Percentiles rank a stretch among this genome's conserved stretches.
phyloP scores from a whole-genome alignment of 2,797 vertebrate species.

The Trachurus trachurus region DNA sequence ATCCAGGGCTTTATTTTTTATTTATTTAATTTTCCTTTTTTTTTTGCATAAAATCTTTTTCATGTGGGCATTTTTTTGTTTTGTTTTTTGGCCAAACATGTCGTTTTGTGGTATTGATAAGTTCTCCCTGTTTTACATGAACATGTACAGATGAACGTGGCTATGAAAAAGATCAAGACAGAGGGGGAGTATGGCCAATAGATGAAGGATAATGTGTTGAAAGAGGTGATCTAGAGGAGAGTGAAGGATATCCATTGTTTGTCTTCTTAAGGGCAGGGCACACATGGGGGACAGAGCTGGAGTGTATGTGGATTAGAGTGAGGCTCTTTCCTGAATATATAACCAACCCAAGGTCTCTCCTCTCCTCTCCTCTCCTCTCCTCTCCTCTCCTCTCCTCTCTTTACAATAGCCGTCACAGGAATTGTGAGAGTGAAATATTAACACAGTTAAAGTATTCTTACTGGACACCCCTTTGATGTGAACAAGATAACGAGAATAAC shows the following conservation, averaged over 20 bases:
- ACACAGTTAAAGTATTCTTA: slow-evolving; percentile 49
- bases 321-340: slow-evolving; percentile 83
- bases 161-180: slow-evolving; percentile 47
- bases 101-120: slow-evolving; percentile 4
- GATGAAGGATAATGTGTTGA: slow-evolving; percentile 85
- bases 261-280: slow-evolving; percentile 88
- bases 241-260: slow-evolving; percentile 88
- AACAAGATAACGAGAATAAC: slow-evolving; percentile 47
- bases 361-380: not conserved
- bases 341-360: slow-evolving; percentile 77
- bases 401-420: slow-evolving; percentile 40
- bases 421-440: slow-evolving; percentile 55
- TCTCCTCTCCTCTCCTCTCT: slow-evolving; percentile 22
- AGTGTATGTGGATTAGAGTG: slow-evolving; percentile 86
- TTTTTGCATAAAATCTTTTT: slow-evolving; percentile 49
- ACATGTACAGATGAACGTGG: slow-evolving; percentile 29
- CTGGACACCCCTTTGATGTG: slow-evolving; percentile 58
- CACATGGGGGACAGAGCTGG: slow-evolving; percentile 83
- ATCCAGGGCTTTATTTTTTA: slow-evolving; percentile 49
- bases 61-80: slow-evolving; percentile 12
- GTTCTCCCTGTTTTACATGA: slow-evolving; percentile 40
- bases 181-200: slow-evolving; percentile 42
- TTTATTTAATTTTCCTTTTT: slow-evolving; percentile 25
- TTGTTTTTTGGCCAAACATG: not conserved
- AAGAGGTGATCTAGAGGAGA: slow-evolving; percentile 86